phyloP scores from a whole-genome alignment of 2,888 invertebrate genomes.

The Eupithecia subfuscata region DNA sequence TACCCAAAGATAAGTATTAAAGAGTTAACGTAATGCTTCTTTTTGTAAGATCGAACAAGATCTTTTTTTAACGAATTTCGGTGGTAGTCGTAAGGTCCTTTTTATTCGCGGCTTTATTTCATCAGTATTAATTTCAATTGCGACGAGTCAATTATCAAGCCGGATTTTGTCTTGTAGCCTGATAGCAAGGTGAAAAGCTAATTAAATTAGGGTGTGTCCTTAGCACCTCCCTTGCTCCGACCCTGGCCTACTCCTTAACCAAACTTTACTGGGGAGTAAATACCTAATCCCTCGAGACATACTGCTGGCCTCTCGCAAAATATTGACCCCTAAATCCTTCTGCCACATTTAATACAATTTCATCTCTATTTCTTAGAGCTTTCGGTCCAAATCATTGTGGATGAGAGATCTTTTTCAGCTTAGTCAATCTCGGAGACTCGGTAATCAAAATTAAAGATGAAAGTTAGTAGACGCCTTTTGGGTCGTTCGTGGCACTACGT shows the following conservation, averaged over 20 bases:
- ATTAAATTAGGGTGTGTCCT: neutral
- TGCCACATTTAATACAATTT: neutral
- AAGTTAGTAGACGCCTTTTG: conserved; percentile 3
- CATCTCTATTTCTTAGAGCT: conserved; percentile 7
- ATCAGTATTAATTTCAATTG: neutral
- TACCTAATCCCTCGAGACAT: conserved; percentile 44
- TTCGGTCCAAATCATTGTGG: neutral
- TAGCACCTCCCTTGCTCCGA: neutral
- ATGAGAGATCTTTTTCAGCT: neutral
- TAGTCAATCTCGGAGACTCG: neutral
- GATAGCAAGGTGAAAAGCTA: neutral
- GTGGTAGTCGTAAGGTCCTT: no score
- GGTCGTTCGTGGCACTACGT: no score
- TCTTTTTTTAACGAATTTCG: no score
- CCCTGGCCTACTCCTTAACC: conserved; percentile 16
- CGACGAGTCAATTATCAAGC: neutral
- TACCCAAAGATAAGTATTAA: no score
- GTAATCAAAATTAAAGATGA: conserved; percentile 14
- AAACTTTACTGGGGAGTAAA: conserved; percentile 46
- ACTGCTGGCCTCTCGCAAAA: conserved; percentile 26
- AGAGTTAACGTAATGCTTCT: no score
- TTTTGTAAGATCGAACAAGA: no score
- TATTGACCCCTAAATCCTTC: conserved; percentile 23
- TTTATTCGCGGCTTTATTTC: neutral
- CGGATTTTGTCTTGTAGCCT: neutral